Conservation (phyloP, 2,113 vertebrate genomes). For the Tichodroma muraria region DNA sequence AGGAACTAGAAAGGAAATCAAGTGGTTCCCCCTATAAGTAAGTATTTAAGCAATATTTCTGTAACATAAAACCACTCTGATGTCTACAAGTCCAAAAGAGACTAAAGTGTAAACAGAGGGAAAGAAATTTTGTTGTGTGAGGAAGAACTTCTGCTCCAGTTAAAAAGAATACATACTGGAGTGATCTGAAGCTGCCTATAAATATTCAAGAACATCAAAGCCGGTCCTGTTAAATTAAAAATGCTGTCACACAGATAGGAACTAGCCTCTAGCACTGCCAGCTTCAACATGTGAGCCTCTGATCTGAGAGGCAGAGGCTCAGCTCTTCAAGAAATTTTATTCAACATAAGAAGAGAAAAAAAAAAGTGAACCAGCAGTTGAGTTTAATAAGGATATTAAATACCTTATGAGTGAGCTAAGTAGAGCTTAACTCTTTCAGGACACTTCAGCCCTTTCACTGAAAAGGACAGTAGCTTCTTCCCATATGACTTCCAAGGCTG, state of each 20-base stretch:
- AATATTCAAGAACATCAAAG: constrained; percentile 87
- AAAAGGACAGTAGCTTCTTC: background rate
- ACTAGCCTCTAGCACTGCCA: constrained; percentile 85
- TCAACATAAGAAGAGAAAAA: constrained; percentile 48
- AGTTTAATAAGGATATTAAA: constrained; percentile 77
- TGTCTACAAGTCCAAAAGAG: constrained; percentile 41
- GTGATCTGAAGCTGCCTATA: constrained; percentile 78
- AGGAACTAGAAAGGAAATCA: background rate
- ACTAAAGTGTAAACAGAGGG: constrained; percentile 60
- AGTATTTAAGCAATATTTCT: background rate
- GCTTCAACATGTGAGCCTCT: constrained; percentile 82
- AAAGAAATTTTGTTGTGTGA: constrained; percentile 51
- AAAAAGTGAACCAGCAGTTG: constrained; percentile 61
- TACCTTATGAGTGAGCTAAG: constrained; percentile 72
- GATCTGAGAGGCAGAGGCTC: constrained; percentile 68
- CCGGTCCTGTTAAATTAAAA: constrained; percentile 80
- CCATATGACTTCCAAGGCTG: background rate
- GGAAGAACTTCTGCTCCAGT: constrained; percentile 68
- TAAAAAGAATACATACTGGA: constrained; percentile 62
- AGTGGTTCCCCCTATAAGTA: background rate
- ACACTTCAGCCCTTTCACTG: constrained; percentile 40
- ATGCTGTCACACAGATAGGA: constrained; percentile 83
- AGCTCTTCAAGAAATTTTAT: constrained; percentile 74
- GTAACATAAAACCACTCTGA: constrained; percentile 2
- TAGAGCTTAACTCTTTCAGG: constrained; percentile 76